A percentile compares a stretch with the other conserved stretches of the same genome.
phyloP scores from a whole-genome alignment of 2,113 vertebrate species.

The Zingel zingel region DNA sequence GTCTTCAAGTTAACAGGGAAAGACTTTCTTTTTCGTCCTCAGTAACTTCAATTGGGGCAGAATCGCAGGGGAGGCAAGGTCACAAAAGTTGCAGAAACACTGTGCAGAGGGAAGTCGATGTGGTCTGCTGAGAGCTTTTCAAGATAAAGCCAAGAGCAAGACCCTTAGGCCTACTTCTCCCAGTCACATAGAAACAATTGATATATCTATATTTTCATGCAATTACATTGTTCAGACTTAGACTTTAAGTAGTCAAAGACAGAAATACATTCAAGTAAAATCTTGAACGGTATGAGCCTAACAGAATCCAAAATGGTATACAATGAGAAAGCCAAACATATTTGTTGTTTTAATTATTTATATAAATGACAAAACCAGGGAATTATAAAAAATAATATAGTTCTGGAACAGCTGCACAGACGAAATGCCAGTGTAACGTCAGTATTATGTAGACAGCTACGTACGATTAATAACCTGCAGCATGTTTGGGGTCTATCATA shows the following conservation, averaged over 20 bases:
- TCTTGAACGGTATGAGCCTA: too few species aligned
- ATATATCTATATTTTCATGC: not conserved
- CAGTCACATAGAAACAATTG: not conserved
- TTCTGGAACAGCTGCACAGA: not conserved
- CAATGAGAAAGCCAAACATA: too few species aligned
- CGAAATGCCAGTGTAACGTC: not conserved
- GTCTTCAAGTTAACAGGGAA: slow-evolving; percentile 33
- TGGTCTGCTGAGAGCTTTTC: slow-evolving; percentile 24
- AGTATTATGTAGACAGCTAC: not conserved
- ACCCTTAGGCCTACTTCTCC: slow-evolving; percentile 7
- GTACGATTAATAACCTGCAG: not conserved
- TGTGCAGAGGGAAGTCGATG: not conserved
- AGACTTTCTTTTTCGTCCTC: slow-evolving; percentile 13
- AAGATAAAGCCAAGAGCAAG: slow-evolving; percentile 38
- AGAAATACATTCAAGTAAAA: too few species aligned
- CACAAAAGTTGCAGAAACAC: slow-evolving; percentile 36
- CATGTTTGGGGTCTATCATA: not conserved
- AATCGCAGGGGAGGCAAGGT: slow-evolving; percentile 44
- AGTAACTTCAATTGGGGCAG: slow-evolving; percentile 37
- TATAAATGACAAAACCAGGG: not conserved
- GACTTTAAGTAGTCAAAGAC: not conserved
- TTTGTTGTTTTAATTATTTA: too few species aligned
- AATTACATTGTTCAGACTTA: not conserved
- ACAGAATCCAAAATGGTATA: too few species aligned
- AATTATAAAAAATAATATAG: not conserved